Evolutionary conservation across 2,113 vertebrate species (phyloP).

Genomic region (Cnemophilus loriae): DNA sequence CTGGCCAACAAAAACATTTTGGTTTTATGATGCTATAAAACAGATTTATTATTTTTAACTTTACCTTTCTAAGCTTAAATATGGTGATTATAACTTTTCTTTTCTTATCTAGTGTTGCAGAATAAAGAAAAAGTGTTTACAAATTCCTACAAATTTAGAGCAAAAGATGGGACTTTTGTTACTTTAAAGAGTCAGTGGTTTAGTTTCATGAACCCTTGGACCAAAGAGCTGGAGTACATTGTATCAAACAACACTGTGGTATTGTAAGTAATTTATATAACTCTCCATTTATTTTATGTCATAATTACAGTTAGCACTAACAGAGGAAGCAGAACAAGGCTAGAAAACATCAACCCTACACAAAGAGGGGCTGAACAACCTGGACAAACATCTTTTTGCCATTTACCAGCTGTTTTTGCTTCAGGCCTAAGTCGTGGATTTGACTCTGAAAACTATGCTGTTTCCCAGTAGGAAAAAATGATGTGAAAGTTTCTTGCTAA

Average conservation of each 20-base stretch:
- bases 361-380: neutral
- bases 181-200: constrained; percentile 91
- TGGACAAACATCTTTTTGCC: neutral
- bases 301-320: neutral
- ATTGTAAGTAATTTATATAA: constrained; percentile 78
- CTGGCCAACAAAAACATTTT: neutral
- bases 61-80: neutral
- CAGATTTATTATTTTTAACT: neutral
- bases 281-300: neutral
- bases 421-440: neutral
- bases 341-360: neutral
- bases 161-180: constrained; percentile 85
- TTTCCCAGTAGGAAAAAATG: neutral
- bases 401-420: neutral
- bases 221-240: constrained; percentile 93
- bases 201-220: constrained; percentile 94
- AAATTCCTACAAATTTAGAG: constrained; percentile 90
- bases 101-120: constrained; percentile 76
- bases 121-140: constrained; percentile 91
- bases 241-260: constrained; percentile 90
- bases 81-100: neutral
- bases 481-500: neutral
- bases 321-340: neutral
- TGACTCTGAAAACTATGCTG: neutral
- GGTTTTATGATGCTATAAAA: neutral